Evolutionary conservation across 2,113 vertebrate genomes (phyloP), one percentile per base, ranked within the genome.

Genomic region (Nibea coibor): DNA sequence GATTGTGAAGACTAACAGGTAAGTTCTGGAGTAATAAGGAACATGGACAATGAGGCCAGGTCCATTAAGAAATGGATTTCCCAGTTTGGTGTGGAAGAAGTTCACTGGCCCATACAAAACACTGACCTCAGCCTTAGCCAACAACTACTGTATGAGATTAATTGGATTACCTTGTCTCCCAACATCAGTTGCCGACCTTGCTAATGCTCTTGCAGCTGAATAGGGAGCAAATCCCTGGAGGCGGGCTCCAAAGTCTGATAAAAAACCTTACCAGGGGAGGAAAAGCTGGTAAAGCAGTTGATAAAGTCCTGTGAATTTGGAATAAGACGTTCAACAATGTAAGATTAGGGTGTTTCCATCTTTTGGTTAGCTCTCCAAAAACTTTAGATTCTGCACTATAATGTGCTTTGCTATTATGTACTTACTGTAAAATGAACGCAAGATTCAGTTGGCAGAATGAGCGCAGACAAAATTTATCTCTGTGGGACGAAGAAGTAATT

Each of bases 401-500:
- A 26, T 20, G 3, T 31, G 39, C 59, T 75, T 45, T 53, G 31
- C 8, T 39, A 39, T 39, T 39, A 9, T 39, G 35, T 9, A 39
- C 62, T 22, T n/a, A 67, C 31, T 26, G 28, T 58, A 9, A 61
- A 16, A 15, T 48, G 12, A 48, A 42, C n/a, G 69, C 48, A 28
- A 14, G 15, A n/a, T 74, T 59, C 12, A 61, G 15, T 35, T 24
- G 22, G 50, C 56, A 51, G 50, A 70, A 59, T 42, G 61, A 50
- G 61, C 76, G 72, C 16, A 48, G 67, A 42, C 14, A 12, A 61
- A n/a, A 10, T 61, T 54, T 24, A 74, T 81, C 64, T 70, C 20
- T 54, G 19, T 50, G 14, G 19, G 31, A 19, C 42, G 3, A 59
- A 78, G 56, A 72, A 67, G 56, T 67, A 35, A 80, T 57, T n/a